Evolutionary conservation across 2,888 invertebrate genomes (phyloP).

Genomic region (Caenorhabditis uteleia): DNA sequence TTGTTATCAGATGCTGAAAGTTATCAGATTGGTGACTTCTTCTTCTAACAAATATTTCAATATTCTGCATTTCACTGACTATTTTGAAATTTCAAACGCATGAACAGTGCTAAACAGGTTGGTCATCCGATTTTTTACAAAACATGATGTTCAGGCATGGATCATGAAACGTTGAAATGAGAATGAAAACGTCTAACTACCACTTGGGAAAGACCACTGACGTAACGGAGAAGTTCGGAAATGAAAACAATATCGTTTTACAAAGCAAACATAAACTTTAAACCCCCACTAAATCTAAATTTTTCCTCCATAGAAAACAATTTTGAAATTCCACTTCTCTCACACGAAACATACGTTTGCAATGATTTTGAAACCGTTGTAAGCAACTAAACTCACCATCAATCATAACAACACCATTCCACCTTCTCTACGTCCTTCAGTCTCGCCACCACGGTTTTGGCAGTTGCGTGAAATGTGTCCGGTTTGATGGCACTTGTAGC

Average conservation of each 20-base stretch:
- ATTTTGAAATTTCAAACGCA: no score
- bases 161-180: no score
- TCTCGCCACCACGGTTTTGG: conserved; percentile 34
- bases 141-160: no score
- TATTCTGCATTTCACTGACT: no score
- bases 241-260: neutral
- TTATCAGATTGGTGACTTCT: no score
- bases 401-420: conserved; percentile 43
- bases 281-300: conserved; percentile 4
- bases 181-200: no score
- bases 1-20: conserved; percentile 62
- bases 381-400: conserved; percentile 43
- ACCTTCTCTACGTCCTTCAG: conserved; percentile 28
- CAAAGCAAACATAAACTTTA: neutral
- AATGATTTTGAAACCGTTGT: conserved; percentile 23
- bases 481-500: conserved; percentile 62
- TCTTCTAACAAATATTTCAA: no score
- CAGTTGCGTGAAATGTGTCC: conserved; percentile 64
- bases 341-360: conserved; percentile 16
- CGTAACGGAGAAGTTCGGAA: no score
- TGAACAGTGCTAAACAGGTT: no score
- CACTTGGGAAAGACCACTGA: no score
- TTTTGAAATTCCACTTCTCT: conserved; percentile 35
- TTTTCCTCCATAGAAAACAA: conserved; percentile 25
- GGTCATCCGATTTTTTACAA: no score